Conservation (phyloP, 35 echinoderm and acorn worm species). For the Diadema setosum region DNA sequence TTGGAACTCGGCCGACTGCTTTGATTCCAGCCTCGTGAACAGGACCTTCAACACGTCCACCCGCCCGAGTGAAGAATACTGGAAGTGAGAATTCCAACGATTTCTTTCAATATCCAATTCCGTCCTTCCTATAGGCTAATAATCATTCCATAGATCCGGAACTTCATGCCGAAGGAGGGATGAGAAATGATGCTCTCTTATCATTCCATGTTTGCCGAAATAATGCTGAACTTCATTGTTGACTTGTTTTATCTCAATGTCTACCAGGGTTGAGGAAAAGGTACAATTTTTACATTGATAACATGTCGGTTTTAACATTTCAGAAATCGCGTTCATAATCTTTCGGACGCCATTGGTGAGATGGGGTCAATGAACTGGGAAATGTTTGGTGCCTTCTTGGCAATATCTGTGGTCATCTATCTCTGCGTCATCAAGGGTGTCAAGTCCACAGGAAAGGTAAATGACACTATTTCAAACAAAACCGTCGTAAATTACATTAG, state of each 20-base stretch:
- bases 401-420: conserved; percentile 57
- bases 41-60: neutral
- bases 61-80: conserved; percentile 63
- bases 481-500: too few species aligned
- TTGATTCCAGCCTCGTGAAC: conserved; percentile 4
- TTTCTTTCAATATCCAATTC: neutral
- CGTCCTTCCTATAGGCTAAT: neutral
- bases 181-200: neutral
- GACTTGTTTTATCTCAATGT: neutral
- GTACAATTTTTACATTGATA: neutral
- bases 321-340: conserved; percentile 44
- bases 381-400: conserved; percentile 17
- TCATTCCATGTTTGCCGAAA: neutral
- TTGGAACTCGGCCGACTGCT: conserved; percentile 76
- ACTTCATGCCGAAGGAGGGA: neutral
- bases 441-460: conserved; percentile 76
- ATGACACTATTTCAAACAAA: neutral
- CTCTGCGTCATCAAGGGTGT: conserved; percentile 66
- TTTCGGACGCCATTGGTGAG: conserved; percentile 33
- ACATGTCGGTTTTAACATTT: neutral
- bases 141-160: neutral
- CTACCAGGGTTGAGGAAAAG: neutral
- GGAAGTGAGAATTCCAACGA: conserved; percentile 11
- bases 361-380: conserved; percentile 65
- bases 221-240: neutral